Evolutionary conservation across 2,797 vertebrate species (phyloP).

Genomic region (Esox lucius): DNA sequence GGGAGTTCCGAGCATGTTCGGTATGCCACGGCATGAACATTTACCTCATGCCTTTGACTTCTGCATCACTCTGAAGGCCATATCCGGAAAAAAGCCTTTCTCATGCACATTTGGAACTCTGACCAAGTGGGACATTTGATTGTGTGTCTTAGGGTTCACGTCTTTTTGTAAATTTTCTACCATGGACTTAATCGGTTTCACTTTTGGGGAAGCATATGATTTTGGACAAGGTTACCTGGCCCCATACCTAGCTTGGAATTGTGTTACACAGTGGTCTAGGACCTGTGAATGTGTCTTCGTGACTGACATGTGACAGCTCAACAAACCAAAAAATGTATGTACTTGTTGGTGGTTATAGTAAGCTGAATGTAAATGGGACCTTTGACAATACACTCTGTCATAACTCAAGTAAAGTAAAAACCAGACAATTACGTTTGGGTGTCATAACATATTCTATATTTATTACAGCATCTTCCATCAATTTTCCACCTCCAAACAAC

Average conservation of each 20-base stretch:
- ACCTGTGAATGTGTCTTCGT: neutral
- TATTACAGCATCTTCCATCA: slow-evolving; percentile 4
- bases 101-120: too few species aligned
- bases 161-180: too few species aligned
- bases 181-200: too few species aligned
- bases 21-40: too few species aligned
- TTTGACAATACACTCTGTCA: neutral
- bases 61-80: too few species aligned
- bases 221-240: neutral
- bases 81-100: too few species aligned
- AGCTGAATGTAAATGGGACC: neutral
- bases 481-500: neutral
- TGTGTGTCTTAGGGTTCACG: too few species aligned
- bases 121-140: too few species aligned
- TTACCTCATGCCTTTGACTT: too few species aligned
- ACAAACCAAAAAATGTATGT: neutral
- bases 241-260: neutral
- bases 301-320: neutral
- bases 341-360: neutral
- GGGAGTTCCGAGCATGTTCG: too few species aligned
- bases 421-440: neutral
- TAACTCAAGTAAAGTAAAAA: neutral
- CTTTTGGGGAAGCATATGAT: too few species aligned
- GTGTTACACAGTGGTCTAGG: neutral
- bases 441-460: neutral